Evolutionary conservation across 2,888 invertebrate genomes (phyloP), one percentile per base, ranked within the genome.

Genomic region (Aelia acuminata): DNA sequence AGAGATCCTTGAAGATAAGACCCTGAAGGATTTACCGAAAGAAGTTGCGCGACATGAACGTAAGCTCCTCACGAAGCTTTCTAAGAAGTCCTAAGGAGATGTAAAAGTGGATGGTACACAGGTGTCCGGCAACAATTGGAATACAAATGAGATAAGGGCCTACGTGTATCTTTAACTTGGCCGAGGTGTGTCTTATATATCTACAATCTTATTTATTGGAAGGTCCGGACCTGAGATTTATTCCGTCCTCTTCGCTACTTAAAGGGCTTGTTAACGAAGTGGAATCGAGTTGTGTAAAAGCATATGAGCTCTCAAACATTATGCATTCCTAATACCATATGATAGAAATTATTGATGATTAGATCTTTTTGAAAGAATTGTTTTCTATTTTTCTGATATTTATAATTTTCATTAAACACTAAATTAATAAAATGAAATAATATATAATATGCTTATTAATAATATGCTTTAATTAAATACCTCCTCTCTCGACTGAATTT

Each of bases 111-210:
- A 70, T 18, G 20, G 35, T 70, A 70, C 63, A 80, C 43, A 80
- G 80, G 43, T 80, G 80, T 80, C 43, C 80, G n/a, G 22, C 22
- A 80, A 80, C 80, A 43, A 80, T 80, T 80, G 80, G 43, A 80
- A 80, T 80, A 80, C 80, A 80, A 80, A 80, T 80, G 80, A 80
- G 80, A 47, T 70, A 70, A 70, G 63, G 31, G 63, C 31, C 63
- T 35, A 35, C 31, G 31, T 70, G 31, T 70, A 35, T 70, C 63
- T 70, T 35, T 70, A 70, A 31, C 63, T 70, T 31, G 35, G 63
- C 63, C 4, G 26, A 70, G 63, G 63, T 70, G 63, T 35, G 63
- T 35, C 63, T 70, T 70, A 70, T 70, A 70, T 70, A 70, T 70
- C 63, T 70, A 70, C 63, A 31, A 70, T 70, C 63, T 70, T 70